Percentiles rank a stretch among this genome's conserved stretches.
phyloP scores from a whole-genome alignment of 2,797 vertebrate genomes.

The Gymnopithys bicolor region DNA sequence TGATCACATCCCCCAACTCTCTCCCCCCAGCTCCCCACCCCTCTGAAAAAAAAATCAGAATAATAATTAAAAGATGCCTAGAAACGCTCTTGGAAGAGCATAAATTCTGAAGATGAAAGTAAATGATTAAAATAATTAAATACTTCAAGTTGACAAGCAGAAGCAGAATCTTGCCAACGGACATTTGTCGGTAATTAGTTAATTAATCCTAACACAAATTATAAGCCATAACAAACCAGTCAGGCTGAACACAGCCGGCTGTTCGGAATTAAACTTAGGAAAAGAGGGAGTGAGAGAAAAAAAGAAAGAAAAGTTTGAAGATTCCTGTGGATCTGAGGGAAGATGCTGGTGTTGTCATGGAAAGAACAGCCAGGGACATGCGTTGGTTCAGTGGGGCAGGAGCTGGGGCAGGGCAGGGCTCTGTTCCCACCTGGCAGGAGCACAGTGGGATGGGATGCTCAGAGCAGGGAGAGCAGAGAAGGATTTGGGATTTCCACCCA shows the following conservation, averaged over 20 bases:
- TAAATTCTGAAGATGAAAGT: constrained; percentile 99
- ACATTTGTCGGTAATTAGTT: constrained; percentile 99
- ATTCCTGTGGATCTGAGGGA: neutral
- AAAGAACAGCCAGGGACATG: neutral
- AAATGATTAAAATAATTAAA: constrained; percentile 99
- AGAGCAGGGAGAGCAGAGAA: fast-evolving
- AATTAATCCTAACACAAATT: constrained; percentile 99
- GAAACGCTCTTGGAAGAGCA: constrained; percentile 95
- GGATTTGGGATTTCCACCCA: neutral
- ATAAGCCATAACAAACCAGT: constrained; percentile 99
- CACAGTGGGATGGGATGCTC: fast-evolving
- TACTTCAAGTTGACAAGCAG: constrained; percentile 98
- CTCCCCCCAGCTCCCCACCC: constrained; percentile 52
- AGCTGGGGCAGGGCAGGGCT: neutral
- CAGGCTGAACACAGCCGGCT: constrained; percentile 96
- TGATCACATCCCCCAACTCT: constrained; percentile 35
- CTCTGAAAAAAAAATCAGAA: constrained; percentile 80
- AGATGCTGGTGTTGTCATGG: neutral
- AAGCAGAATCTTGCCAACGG: constrained; percentile 97
- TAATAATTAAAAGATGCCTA: constrained; percentile 99
- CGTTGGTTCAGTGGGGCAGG: neutral
- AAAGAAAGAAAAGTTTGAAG: constrained; percentile 49
- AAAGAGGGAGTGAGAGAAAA: constrained; percentile 46
- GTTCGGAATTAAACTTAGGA: constrained; percentile 86
- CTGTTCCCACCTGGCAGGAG: neutral